These are phyloP conservation scores for Dione juno DNA, from an alignment of 2,888 invertebrate genomes.

Conservation along the genomic window DNA sequence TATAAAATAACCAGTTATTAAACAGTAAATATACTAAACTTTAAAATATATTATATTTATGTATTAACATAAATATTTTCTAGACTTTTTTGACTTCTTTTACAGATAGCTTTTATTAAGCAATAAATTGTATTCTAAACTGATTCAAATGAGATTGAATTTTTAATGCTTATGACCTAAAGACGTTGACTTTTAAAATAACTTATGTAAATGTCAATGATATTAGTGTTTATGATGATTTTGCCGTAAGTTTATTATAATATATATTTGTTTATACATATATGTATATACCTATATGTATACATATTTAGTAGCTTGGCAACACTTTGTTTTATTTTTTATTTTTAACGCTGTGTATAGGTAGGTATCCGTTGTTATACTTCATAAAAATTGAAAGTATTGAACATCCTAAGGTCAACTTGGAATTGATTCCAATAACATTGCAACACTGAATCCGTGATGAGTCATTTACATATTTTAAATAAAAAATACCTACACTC, in stretches of 20 bases:
- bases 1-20: too few relatives aligned
- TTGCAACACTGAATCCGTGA: constrained; percentile 19
- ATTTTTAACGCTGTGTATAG: not conserved
- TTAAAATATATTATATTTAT: too few relatives aligned
- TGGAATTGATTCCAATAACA: constrained; percentile 22
- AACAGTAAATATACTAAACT: too few relatives aligned
- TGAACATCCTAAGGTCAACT: constrained; percentile 25
- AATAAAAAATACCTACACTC: not conserved
- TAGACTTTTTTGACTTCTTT: too few relatives aligned
- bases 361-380: not conserved
- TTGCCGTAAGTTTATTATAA: not conserved
- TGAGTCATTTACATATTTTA: constrained; percentile 16
- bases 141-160: not conserved
- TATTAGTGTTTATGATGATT: constrained; percentile 8
- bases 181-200: constrained; percentile 12
- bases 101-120: not conserved
- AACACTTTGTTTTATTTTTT: not conserved
- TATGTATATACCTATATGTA: not conserved
- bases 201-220: constrained; percentile 3
- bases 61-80: too few relatives aligned
- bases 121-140: not conserved
- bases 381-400: constrained; percentile 25
- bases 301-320: not conserved
- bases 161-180: not conserved
- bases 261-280: not conserved